A percentile compares a stretch with the other conserved stretches of the same genome.
Conservation (phyloP, 2,888 invertebrate genomes). For the Brenthis daphne region DNA sequence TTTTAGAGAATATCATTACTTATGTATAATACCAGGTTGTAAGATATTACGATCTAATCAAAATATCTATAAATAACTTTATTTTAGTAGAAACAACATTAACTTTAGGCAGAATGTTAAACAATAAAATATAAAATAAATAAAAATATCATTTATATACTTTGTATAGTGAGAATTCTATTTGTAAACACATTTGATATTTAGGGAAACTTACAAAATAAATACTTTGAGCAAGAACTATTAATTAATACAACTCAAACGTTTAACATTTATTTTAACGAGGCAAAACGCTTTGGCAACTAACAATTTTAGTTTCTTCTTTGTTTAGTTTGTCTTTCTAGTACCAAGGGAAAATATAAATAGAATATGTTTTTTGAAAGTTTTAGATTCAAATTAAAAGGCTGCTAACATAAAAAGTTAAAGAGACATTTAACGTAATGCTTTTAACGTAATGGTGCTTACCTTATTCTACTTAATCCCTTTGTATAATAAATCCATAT, state of each 20-base stretch:
- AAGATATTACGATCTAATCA: too few species aligned
- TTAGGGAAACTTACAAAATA: background rate
- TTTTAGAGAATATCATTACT: too few species aligned
- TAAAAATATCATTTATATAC: too few species aligned
- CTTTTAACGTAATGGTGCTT: slow-evolving; percentile 20
- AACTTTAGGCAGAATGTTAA: too few species aligned
- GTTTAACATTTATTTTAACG: slow-evolving; percentile 7
- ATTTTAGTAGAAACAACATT: too few species aligned
- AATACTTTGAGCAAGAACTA: background rate
- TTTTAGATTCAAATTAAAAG: slow-evolving; percentile 14
- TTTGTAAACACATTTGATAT: background rate
- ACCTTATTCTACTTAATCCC: slow-evolving; percentile 18
- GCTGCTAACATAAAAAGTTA: slow-evolving; percentile 15
- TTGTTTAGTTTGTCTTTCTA: slow-evolving; percentile 9
- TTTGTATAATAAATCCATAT: slow-evolving; percentile 12
- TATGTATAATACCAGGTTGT: too few species aligned
- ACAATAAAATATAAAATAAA: too few species aligned
- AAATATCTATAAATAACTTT: too few species aligned
- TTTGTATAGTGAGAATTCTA: background rate
- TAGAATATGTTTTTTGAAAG: slow-evolving; percentile 9
- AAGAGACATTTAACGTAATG: slow-evolving; percentile 13
- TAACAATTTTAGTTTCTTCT: slow-evolving; percentile 5
- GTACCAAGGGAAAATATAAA: slow-evolving; percentile 12
- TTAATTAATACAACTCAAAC: slow-evolving; percentile 4
- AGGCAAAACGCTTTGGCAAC: background rate